phyloP scores from a whole-genome alignment of 2,888 invertebrate genomes.

The Plagodis dolabraria region DNA sequence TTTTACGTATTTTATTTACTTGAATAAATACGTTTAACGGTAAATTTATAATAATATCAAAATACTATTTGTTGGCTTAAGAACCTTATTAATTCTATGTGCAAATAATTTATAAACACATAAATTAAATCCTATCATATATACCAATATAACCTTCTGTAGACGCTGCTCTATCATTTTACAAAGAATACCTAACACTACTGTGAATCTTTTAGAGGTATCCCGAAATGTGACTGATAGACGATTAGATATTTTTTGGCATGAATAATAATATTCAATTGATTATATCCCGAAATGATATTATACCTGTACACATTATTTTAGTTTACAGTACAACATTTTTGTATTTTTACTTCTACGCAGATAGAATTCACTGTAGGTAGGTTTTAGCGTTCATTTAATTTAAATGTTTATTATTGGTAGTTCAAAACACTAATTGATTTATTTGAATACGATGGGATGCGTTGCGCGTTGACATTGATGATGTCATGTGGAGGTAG shows the following conservation, averaged over 20 bases:
- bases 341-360: constrained; percentile 35
- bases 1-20: constrained; percentile 29
- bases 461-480: constrained; percentile 45
- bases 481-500: constrained; percentile 54
- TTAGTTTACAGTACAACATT: constrained; percentile 32
- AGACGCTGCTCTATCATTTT: too few relatives aligned
- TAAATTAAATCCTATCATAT: neutral
- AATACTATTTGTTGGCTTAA: too few relatives aligned
- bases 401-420: constrained; percentile 46
- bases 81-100: too few relatives aligned
- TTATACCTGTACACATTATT: constrained; percentile 37
- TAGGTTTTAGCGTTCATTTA: constrained; percentile 44
- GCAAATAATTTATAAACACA: neutral
- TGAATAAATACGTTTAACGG: constrained; percentile 35
- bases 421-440: constrained; percentile 40
- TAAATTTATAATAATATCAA: constrained; percentile 26
- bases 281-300: too few relatives aligned
- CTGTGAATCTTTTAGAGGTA: too few relatives aligned
- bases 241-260: too few relatives aligned
- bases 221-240: too few relatives aligned
- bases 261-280: too few relatives aligned
- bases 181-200: too few relatives aligned
- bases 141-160: constrained; percentile 6
- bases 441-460: constrained; percentile 43
- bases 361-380: constrained; percentile 41